Base-by-base conservation (phyloP, 2,888 invertebrate species). In the Heliconius charithonia region DNA sequence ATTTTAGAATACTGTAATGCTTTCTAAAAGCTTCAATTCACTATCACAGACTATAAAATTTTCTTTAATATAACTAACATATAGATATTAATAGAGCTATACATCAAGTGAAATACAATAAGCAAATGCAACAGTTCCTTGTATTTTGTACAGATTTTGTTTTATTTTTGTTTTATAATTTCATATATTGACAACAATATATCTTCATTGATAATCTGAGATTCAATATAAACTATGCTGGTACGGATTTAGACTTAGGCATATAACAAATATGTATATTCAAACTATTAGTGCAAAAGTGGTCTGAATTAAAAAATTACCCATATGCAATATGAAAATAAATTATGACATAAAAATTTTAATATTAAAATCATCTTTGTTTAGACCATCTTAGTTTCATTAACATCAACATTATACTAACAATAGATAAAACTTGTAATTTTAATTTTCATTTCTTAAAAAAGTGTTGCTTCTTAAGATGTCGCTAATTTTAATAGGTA, bases 11-110 rank as follows among this genome's bases (percentile, higher is more conserved):
- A 93, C 92, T 93, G 92, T 87, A 87, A 86, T 85, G 87, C 89
- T 89, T 92, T 92, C 87, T 88, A 86, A 92, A 93, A 92, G 92
- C 92, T 85, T 90, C 87, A 89, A 90, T 89, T 90, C 89, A 87
- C 92, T 94, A 93, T 94, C 94, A 94, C 93, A 94, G 94, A 91
- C 87, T 81, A 82, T 81, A 80, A 81, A 80, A 77, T 80, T 81
- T 79, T 79, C 75, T 78, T 74, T 75, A 79, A 80, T 65, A 69
- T 66, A 80, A 80, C 71, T 67, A 80, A 76, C 45, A 80, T 77
- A 74, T 79, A 80, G 76, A 72, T 70, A 51, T 41, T 9, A 69
- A 69, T 65, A 74, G 37, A 37, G 59, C 69, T 56, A 77, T 79
- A 78, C 71, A 75, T 76, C 41, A 70, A 66, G 29, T 80, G 70